Evolutionary conservation across 2,797 vertebrate genomes (phyloP), one percentile per base, ranked within the genome.

Genomic region (Gallinago stenura): DNA sequence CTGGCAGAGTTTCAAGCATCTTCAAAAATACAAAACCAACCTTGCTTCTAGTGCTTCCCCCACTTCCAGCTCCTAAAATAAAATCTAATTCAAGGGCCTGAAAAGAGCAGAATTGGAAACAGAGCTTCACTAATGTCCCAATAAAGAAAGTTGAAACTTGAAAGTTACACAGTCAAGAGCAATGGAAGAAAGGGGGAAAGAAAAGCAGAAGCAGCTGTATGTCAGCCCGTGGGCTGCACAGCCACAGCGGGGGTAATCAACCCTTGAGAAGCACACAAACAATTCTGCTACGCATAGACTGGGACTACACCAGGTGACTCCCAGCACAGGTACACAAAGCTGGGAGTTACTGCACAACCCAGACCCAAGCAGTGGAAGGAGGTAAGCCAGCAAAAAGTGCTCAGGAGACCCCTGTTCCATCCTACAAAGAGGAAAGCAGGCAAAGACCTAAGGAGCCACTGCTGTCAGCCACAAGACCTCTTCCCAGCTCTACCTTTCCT

Each of bases 1-100:
- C 81, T 94, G 90, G 90, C 86, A 93, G 78, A 46, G 39, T 95
- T 79, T 43, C 83, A 92, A 80, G 66, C 68, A 85, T 82, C 78
- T 73, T 94, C 75, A 95, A 73, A 93, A 92, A 62, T 15, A 87
- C 45, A 92, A 88, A 93, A 19, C 9, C 65, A 76, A 46, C 56
- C 33, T 73, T 53, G 6, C 83, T 89, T 92, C 75, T 66, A 84
- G 39, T 37, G 37, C 48, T 87, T 92, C 62, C 19, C 8, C 33
- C 64, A 28, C 53, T 91, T 66, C 26, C 57, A 93, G 30, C 43
- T 91, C 51, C 46, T 69, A 83, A 84, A 78, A 3, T 24, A 87
- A 84, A 72, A 81, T 43, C 4, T 7, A 64, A 61, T 73, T 82
- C 51, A 83, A 33, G 77, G 43, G 18, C 53, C 53, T 90, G 25